Conservation (phyloP, 2,113 vertebrate species). For the Eretmochelys imbricata region DNA sequence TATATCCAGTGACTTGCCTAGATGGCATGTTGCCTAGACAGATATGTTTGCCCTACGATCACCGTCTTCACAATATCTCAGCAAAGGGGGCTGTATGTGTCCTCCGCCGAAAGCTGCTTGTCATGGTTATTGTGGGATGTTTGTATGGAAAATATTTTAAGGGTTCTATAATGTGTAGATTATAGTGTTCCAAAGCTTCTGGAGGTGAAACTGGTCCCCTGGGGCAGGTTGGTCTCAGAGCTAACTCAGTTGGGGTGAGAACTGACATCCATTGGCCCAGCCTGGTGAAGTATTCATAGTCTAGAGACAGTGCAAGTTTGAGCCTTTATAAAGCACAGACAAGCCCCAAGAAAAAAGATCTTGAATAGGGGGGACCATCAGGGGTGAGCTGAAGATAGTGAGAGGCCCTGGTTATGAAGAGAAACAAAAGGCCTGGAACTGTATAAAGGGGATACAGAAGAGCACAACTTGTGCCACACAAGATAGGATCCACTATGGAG, state of each 20-base stretch:
- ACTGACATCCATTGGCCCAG: neutral
- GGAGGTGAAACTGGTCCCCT: neutral
- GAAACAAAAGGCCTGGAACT: neutral
- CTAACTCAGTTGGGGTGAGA: neutral
- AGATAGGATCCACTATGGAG: neutral
- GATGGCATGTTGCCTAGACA: too few relatives aligned
- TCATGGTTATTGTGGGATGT: neutral
- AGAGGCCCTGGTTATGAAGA: neutral
- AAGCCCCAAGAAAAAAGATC: neutral
- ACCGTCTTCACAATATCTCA: neutral
- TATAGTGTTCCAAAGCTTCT: neutral
- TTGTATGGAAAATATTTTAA: neutral
- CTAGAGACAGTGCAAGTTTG: neutral
- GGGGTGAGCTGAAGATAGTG: neutral
- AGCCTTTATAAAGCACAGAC: neutral
- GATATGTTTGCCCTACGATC: neutral
- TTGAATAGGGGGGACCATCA: neutral
- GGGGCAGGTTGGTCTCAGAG: neutral
- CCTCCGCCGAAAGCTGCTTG: neutral
- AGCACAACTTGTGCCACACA: neutral
- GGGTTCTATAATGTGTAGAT: neutral
- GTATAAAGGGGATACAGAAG: neutral
- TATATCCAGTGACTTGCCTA: neutral
- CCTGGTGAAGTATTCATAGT: neutral
- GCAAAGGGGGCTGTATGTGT: neutral